These are phyloP conservation scores for Microplitis manilae DNA, from an alignment of 2,888 invertebrate species.

Conservation along the genomic window DNA sequence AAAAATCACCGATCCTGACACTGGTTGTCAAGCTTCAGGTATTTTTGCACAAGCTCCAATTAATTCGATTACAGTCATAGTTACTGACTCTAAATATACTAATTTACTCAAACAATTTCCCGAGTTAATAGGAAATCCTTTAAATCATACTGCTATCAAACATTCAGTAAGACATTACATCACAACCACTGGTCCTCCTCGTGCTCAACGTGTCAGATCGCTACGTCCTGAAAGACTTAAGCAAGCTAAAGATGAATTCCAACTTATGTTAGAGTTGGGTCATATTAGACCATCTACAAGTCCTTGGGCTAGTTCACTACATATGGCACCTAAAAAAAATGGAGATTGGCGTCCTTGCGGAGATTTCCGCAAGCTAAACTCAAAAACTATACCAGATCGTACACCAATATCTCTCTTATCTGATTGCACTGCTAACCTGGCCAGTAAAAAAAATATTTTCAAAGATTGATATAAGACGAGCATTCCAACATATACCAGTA, in stretches of 20 bases:
- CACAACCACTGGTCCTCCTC: no score
- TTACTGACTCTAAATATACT: no score
- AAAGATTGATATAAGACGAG: conserved; percentile 11
- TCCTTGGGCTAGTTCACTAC: conserved; percentile 22
- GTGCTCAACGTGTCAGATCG: no score
- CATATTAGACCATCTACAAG: conserved; percentile 23
- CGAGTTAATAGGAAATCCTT: no score
- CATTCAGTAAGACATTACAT: no score
- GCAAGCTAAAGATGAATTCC: conserved; percentile 11
- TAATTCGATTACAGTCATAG: no score
- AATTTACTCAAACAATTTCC: no score
- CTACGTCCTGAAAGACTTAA: background rate
- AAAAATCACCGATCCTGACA: no score
- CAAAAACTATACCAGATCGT: conserved; percentile 18
- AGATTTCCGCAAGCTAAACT: conserved; percentile 7
- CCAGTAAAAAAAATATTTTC: conserved; percentile 12
- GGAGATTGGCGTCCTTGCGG: conserved; percentile 26
- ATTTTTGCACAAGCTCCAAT: no score
- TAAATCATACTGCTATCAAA: no score
- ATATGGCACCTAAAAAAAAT: conserved; percentile 19
- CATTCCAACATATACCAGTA: background rate
- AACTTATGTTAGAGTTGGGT: conserved; percentile 5
- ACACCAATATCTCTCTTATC: background rate
- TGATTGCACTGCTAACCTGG: background rate
- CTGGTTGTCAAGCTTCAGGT: no score